Evolutionary conservation across 2,888 invertebrate species (phyloP).

Genomic region (Drosophila flavopinicola): DNA sequence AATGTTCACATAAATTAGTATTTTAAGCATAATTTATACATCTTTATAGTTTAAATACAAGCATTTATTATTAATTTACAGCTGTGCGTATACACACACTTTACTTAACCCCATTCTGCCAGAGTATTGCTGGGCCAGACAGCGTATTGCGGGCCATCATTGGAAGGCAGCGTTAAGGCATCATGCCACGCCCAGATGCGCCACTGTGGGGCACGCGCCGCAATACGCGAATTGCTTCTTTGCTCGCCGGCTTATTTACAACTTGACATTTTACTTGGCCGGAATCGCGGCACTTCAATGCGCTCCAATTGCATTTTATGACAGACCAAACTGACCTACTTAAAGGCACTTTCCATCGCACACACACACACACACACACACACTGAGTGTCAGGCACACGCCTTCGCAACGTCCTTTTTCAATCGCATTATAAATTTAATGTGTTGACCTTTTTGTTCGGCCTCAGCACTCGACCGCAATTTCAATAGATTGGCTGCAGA

Average conservation of each 20-base stretch:
- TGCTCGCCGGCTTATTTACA: constrained; percentile 59
- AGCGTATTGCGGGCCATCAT: constrained; percentile 3
- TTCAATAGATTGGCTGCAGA: constrained; percentile 71
- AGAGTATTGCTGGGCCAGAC: constrained; percentile 1
- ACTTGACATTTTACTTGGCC: constrained; percentile 76
- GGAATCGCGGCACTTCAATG: constrained; percentile 71
- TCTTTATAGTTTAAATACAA: no score
- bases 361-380: constrained; percentile 9
- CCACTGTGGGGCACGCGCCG: constrained; percentile 2
- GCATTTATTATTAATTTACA: no score
- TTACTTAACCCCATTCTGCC: constrained; percentile 10
- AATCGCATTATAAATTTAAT: constrained; percentile 80
- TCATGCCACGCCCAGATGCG: constrained; percentile 6
- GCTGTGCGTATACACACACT: background rate
- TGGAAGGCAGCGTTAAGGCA: constrained; percentile 1
- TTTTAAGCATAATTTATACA: no score
- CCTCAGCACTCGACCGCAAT: constrained; percentile 68
- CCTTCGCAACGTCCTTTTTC: constrained; percentile 49
- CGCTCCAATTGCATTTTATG: constrained; percentile 79
- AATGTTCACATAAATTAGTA: no score
- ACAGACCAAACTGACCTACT: constrained; percentile 78
- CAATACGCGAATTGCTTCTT: constrained; percentile 19
- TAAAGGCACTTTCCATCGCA: constrained; percentile 53
- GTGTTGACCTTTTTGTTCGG: constrained; percentile 68
- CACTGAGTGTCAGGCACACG: constrained; percentile 12